Base-by-base conservation (phyloP, 2,888 invertebrate genomes). In the Drosophila pegasa region DNA sequence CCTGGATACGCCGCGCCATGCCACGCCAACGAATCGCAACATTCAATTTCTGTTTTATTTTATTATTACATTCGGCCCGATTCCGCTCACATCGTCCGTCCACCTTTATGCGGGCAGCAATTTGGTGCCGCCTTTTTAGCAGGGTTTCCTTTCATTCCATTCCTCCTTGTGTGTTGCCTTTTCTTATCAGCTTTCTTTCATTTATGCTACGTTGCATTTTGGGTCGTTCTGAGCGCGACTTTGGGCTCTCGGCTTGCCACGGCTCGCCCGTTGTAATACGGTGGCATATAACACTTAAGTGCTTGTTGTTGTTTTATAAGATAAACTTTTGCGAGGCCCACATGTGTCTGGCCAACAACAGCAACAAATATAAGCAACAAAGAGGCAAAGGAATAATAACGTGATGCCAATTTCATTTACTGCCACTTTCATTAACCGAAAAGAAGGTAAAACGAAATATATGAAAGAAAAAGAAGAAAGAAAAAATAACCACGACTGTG, bases 261-360 rank as follows among this genome's bases (percentile, higher is more conserved):
- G 27, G 35, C 58, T 51, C 72, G 59, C 66, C 69, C 66, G 86
- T 83, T 84, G 84, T 88, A 85, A 85, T 74, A 79, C 85, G 85
- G 85, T 88, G 88, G 85, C 85, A 85, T 86, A 84, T 87, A 85
- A 88, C 85, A 88, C 88, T 85, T 85, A 85, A 85, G 85, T 88
- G 84, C 74, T 77, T 87, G 88, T 87, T 84, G 87, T 88, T 87
- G 81, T 80, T 87, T 77, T 86, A 88, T 88, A 88, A 85, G 85
- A 85, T 85, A 85, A 88, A 83, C 73, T 76, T 69, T 72, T 43
- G 75, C 71, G 43, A 64, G 71, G 65, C 86, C 86, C 86, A 82
- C 82, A 87, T 85, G 71, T 66, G 71, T 66, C 64, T 54, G 62
- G 35, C 59, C 65, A 50, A 47, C 40, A 31, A 25, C 20, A 45